These are phyloP conservation scores for Vesta saturnalis DNA, from an alignment of 2,888 invertebrate species.

Conservation along the genomic window DNA sequence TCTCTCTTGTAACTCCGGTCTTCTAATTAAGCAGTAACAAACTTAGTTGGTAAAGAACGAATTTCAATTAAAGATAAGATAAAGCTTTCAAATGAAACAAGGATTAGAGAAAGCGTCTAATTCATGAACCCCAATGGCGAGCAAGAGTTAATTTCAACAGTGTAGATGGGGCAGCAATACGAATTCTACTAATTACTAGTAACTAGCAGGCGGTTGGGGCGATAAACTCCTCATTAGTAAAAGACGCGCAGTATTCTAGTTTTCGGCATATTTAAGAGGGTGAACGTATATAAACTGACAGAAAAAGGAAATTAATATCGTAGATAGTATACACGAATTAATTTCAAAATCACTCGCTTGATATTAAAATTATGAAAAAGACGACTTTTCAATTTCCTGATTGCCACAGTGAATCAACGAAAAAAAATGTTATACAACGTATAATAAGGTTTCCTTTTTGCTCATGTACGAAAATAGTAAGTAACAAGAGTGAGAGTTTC, in stretches of 20 bases:
- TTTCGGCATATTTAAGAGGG: slow-evolving; percentile 16
- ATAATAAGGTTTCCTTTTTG: slow-evolving; percentile 25
- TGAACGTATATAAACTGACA: neutral
- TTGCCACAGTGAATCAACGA: neutral
- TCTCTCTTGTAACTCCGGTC: slow-evolving; percentile 11
- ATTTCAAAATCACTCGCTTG: neutral
- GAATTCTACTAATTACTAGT: slow-evolving; percentile 56
- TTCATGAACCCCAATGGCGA: slow-evolving; percentile 44
- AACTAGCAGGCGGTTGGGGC: slow-evolving; percentile 50
- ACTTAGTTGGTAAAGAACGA: slow-evolving; percentile 37
- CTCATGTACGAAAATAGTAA: slow-evolving; percentile 16
- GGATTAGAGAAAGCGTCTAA: slow-evolving; percentile 45
- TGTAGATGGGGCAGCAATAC: slow-evolving; percentile 49
- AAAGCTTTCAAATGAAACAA: slow-evolving; percentile 46
- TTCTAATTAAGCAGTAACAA: slow-evolving; percentile 35
- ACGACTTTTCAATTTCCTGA: slow-evolving; percentile 21
- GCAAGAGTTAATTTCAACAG: slow-evolving; percentile 51
- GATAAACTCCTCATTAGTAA: slow-evolving; percentile 56
- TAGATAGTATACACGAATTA: neutral
- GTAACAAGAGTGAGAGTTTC: slow-evolving; percentile 29
- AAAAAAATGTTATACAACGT: no score
- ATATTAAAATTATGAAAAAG: neutral
- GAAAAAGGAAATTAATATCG: slow-evolving; percentile 22
- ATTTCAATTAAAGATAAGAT: slow-evolving; percentile 49
- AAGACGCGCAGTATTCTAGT: slow-evolving; percentile 30